Base-by-base conservation (phyloP, 2,888 invertebrate species). In the Aspidapion aeneum region DNA sequence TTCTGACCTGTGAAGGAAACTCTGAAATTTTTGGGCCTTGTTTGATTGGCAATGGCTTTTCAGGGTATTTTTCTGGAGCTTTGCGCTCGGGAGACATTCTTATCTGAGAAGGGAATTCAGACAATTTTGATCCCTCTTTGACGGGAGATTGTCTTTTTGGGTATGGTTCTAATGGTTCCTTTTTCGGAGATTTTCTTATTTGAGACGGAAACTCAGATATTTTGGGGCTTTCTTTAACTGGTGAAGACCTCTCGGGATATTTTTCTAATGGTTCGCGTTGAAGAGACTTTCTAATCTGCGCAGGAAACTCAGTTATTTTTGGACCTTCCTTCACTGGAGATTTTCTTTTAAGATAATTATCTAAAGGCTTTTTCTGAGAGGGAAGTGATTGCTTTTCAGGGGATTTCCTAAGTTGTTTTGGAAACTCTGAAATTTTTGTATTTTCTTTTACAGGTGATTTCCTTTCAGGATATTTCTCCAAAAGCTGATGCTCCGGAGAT, bases 21-120 rank as follows among this genome's bases (percentile, higher is more conserved):
- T 72, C 71, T 16, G 58, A 57, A 50, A 66, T 55, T 55, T 48
- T 62, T 48, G 70, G 68, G 1, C 17, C 35, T 9, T 57, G 60
- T 58, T 66, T 69, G 5, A 18, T 20, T 1, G 65, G 65, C 51
- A 22, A 63, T 56, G 61, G 60, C 35, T 52, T 62, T 50, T 69
- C 65, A 49, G 68, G 68, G 55, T 66, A 68, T 9, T 55, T 52
- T 57, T 60, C 65, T 55, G 66, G 49, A 18, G 66, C 63, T 64
- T 68, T 60, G 58, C 59, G 71, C 63, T 68, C 63, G 5, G 70
- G 70, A 49, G 69, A 63, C 57, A 57, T 69, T 57, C 68, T 64
- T 50, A 69, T 67, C 60, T 74, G 72, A 2, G 71, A 66, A n/a
- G 72, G 72, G 67, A 71, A 73, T 63, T 74, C 73, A 5, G 60